A percentile compares a stretch with the other conserved stretches of the same genome.
Evolutionary conservation across 2,113 vertebrate species (phyloP).

Genomic region (Pachypanchax playfairii): DNA sequence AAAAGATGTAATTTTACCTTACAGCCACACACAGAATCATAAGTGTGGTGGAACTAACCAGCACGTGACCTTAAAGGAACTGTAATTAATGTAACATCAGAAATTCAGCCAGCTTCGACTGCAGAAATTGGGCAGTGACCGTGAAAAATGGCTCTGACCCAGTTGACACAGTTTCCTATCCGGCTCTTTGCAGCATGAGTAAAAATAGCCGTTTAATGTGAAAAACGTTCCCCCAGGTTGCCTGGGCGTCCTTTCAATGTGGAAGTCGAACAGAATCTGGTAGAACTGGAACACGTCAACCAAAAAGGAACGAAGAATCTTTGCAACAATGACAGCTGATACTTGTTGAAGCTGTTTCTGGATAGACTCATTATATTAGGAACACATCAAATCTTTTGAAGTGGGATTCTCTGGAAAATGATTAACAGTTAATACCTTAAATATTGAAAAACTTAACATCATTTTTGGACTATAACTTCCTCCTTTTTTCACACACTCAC

Average conservation of each 20-base stretch:
- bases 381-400: too few species aligned
- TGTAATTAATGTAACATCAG: constrained; percentile 15
- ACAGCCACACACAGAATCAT: too few species aligned
- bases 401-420: too few species aligned
- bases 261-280: constrained; percentile 2
- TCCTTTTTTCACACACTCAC: too few species aligned
- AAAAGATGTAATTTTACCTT: too few species aligned
- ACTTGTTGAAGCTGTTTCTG: neutral
- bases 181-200: constrained; percentile 20
- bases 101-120: constrained; percentile 13
- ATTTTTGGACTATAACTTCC: too few species aligned
- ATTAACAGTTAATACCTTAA: too few species aligned
- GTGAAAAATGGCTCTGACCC: constrained; percentile 49
- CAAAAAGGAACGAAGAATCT: too few species aligned
- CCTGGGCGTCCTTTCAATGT: constrained; percentile 8
- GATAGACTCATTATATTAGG: constrained; percentile 1
- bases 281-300: too few species aligned
- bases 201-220: constrained; percentile 47
- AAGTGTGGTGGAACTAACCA: neutral
- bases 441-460: too few species aligned
- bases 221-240: constrained; percentile 32
- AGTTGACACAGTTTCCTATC: constrained; percentile 44
- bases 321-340: neutral
- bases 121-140: constrained; percentile 49
- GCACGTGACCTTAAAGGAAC: neutral